Conservation (phyloP, 2,113 vertebrate species). For the Colius striatus region DNA sequence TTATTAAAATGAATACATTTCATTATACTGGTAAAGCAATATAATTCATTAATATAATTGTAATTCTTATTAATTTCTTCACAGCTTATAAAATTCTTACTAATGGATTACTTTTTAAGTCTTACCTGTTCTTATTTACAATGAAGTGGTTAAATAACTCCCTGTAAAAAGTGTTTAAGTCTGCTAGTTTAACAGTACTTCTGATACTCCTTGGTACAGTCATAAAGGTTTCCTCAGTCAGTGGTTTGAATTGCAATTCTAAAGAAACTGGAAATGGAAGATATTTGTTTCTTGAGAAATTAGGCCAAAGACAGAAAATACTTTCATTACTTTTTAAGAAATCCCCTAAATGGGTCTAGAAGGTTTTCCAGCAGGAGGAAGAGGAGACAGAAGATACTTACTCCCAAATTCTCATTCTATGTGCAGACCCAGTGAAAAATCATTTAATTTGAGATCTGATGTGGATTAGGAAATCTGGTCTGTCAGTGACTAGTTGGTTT, state of each 20-base stretch:
- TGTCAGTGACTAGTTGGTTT: not conserved
- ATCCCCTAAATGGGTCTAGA: not conserved
- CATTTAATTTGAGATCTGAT: not conserved
- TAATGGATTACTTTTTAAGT: not conserved
- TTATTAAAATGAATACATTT: too few relatives aligned
- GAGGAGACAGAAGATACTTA: not conserved
- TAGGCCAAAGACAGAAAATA: not conserved
- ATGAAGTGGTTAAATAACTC: not conserved
- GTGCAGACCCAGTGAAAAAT: not conserved
- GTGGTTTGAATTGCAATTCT: not conserved
- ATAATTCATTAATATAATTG: too few relatives aligned
- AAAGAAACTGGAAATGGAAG: not conserved
- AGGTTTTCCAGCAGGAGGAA: not conserved
- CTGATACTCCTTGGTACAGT: constrained; percentile 5
- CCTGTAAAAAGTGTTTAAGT: constrained; percentile 1
- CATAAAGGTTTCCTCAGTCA: not conserved
- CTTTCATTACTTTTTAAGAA: not conserved
- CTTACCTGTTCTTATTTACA: constrained; percentile 26
- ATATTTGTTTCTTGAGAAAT: not conserved
- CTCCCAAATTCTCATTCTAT: not conserved
- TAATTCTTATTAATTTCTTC: not conserved
- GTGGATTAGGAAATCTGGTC: not conserved
- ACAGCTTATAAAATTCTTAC: not conserved
- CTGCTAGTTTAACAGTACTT: constrained; percentile 5
- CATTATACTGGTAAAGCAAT: too few relatives aligned